phyloP scores from a whole-genome alignment of 2,113 vertebrate species.

The Leucoraja erinaceus region DNA sequence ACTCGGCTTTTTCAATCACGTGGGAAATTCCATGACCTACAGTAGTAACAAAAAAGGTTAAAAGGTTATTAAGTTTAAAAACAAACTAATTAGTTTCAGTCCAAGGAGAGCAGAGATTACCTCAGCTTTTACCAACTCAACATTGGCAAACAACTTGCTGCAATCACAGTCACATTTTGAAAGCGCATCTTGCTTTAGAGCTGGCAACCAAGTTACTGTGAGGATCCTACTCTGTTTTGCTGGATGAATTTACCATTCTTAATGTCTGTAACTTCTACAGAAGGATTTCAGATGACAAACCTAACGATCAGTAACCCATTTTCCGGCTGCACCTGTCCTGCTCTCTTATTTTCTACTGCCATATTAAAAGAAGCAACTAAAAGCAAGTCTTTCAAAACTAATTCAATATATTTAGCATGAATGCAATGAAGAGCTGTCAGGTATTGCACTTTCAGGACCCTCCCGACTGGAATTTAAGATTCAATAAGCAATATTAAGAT shows the following conservation, averaged over 20 bases:
- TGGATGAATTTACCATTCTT: not conserved
- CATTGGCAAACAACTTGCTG: no score
- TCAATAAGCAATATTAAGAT: no score
- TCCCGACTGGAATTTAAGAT: no score
- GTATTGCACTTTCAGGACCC: no score
- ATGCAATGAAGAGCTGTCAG: no score
- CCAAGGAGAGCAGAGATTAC: no score
- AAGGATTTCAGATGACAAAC: not conserved
- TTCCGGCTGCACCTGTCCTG: not conserved
- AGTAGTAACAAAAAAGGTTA: slow-evolving; percentile 39
- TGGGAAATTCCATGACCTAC: slow-evolving; percentile 86
- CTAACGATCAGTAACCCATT: not conserved
- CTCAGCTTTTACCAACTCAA: no score
- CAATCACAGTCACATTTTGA: no score
- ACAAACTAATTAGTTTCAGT: not conserved
- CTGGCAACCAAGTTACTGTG: not conserved
- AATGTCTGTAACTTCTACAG: not conserved
- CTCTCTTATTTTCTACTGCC: not conserved
- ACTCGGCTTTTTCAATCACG: slow-evolving; percentile 95
- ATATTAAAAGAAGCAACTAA: not conserved
- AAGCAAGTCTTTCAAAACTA: not conserved
- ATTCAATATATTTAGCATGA: not conserved
- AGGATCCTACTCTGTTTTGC: not conserved
- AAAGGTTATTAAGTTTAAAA: no score
- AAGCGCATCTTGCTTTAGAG: no score